Base-by-base conservation (phyloP, 2,888 invertebrate species). In the Pristionchus arcanus region DNA sequence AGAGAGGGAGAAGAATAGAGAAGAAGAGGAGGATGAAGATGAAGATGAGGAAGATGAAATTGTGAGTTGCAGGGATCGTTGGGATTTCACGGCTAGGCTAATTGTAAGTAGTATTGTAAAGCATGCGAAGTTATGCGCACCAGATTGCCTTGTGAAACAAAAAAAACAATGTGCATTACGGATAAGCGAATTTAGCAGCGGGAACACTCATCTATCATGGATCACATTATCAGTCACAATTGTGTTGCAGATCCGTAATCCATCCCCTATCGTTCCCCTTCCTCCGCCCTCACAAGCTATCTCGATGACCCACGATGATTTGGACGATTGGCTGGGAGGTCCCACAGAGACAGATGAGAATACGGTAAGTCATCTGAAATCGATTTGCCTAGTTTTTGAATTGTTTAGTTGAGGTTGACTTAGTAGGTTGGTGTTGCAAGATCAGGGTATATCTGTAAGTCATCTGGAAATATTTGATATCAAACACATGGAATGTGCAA, bases 1-100 rank as follows among this genome's bases (percentile, higher is more conserved):
- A 21, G 90, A 91, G 2, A 84, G 74, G 49, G 89, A 90, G 25
- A 89, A 90, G 25, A 85, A 83, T 31, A 90, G 83, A n/a, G 90
- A 74, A 4, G 74, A 63, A 25, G 88, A 87, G 11, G 84, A 85
- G 5, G 59, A 53, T 3, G 84, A 86, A 5, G 86, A 66, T 42
- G 86, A 42, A 34, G 34, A 42, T 53, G 53, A 59, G 59, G 85
- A 81, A 28, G 49, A 81, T 15, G 81, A 81, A n/a, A 53, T 81
- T 42, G 81, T 81, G n/a, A 28, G 81, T 81, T 49, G 49, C 37
- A 37, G 0, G 34, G 55, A 19, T 0, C 55, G 2, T 28, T 84
- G 0, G 28, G 42, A 19, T 55, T 31, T 83, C 55, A 55, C 53
- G 21, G 15, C 13, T 19, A 42, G 1, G 25, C 37, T 34, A 34